These are phyloP conservation scores for Micrasema minimum DNA, from an alignment of 1,140 invertebrate species.

Conservation along the genomic window DNA sequence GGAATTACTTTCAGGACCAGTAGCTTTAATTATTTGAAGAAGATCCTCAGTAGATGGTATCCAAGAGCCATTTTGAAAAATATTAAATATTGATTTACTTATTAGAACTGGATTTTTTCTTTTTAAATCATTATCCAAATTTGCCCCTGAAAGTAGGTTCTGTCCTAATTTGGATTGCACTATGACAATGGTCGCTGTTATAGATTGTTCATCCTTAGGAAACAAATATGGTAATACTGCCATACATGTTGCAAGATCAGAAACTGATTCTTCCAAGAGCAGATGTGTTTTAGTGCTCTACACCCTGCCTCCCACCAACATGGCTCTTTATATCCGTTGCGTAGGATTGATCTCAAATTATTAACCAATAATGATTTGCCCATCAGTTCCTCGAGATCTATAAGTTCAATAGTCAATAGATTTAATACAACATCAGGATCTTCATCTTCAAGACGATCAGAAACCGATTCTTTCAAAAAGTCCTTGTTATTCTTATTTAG, in stretches of 20 bases:
- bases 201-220: constrained; percentile 64
- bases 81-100: constrained; percentile 58
- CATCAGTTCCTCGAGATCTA: constrained; percentile 61
- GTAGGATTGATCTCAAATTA: constrained; percentile 56
- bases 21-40: constrained; percentile 36
- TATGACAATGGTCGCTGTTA: constrained; percentile 64
- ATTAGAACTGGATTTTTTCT: constrained; percentile 56
- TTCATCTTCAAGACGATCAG: constrained; percentile 71
- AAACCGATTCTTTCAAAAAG: constrained; percentile 68
- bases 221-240: constrained; percentile 71
- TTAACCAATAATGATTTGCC: constrained; percentile 55
- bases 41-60: constrained; percentile 16
- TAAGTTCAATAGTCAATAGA: constrained; percentile 61
- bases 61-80: constrained; percentile 35
- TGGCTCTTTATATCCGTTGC: constrained; percentile 53
- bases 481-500: constrained; percentile 65
- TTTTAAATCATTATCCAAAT: constrained; percentile 58
- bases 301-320: constrained; percentile 60
- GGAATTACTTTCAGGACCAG: constrained; percentile 27
- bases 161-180: constrained; percentile 65
- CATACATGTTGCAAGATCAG: constrained; percentile 62
- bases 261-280: constrained; percentile 58
- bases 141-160: constrained; percentile 58
- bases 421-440: constrained; percentile 66
- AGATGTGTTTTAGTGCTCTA: constrained; percentile 61